Conservation (phyloP, 2,888 invertebrate genomes). For the Laspeyria flexula region DNA sequence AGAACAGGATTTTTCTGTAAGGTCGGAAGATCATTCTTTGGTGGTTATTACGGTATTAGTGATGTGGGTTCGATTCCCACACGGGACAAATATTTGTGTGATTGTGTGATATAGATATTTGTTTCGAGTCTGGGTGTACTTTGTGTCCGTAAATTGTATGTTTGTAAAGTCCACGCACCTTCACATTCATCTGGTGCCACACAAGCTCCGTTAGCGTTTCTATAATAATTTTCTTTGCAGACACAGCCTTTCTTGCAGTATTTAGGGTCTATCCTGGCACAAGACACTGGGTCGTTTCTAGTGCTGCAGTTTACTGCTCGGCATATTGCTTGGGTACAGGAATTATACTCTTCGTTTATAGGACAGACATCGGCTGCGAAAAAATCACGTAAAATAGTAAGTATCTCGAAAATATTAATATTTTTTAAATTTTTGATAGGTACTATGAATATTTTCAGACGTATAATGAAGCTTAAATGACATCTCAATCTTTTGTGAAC, state of each 20-base stretch:
- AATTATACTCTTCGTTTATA: conserved; percentile 31
- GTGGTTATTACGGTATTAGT: no score
- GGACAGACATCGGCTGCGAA: conserved; percentile 41
- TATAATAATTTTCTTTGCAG: conserved; percentile 28
- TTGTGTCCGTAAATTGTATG: no score
- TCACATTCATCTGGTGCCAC: conserved; percentile 24
- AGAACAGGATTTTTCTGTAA: not conserved
- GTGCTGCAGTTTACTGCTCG: conserved; percentile 12
- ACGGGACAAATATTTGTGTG: not conserved
- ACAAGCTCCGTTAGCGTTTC: conserved; percentile 12
- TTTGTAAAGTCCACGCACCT: no score
- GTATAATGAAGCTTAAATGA: no score
- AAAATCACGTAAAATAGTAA: not conserved
- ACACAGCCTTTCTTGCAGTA: conserved; percentile 15
- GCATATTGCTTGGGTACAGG: conserved; percentile 18
- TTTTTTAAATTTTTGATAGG: not conserved
- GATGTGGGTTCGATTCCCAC: no score
- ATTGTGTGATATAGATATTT: no score
- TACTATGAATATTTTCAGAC: no score
- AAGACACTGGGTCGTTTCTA: conserved; percentile 2
- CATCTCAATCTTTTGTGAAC: no score
- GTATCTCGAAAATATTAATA: not conserved
- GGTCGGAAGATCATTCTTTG: no score
- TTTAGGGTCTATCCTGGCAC: not conserved
- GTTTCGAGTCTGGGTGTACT: no score